Conservation (phyloP, 2,888 invertebrate species). For the Yponomeuta sedellus region DNA sequence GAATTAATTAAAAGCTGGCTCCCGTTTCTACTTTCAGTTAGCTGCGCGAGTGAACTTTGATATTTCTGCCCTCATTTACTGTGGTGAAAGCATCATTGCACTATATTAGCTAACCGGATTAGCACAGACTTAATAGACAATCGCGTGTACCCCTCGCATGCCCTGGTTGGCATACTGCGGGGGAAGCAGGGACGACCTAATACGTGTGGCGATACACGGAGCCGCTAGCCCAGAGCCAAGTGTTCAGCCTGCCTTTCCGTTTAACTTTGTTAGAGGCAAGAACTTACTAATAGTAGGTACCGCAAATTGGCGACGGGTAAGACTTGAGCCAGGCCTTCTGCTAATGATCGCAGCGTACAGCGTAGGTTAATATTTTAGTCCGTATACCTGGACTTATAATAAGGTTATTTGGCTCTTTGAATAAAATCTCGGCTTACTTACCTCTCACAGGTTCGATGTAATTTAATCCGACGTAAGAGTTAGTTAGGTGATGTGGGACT, state of each 20-base stretch:
- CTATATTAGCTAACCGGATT: conserved; percentile 1
- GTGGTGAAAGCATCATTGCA: conserved; percentile 10
- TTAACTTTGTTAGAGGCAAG: conserved; percentile 14
- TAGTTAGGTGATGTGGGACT: neutral
- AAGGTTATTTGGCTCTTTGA: neutral
- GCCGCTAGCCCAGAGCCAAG: conserved; percentile 12
- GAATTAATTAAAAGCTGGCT: conserved; percentile 41
- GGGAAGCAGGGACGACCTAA: neutral
- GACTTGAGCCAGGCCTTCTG: conserved; percentile 11
- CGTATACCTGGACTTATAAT: neutral
- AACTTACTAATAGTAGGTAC: conserved; percentile 19
- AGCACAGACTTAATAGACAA: neutral
- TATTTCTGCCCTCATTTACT: conserved; percentile 20
- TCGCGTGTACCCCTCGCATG: neutral
- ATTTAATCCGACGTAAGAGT: neutral
- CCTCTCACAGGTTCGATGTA: neutral
- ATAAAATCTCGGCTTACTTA: neutral
- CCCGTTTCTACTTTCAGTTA: conserved; percentile 28
- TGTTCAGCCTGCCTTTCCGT: conserved; percentile 19
- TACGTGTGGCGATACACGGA: neutral
- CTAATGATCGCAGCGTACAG: conserved; percentile 1
- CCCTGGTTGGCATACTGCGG: neutral
- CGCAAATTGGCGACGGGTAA: conserved; percentile 19
- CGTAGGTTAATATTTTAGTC: conserved; percentile 18
- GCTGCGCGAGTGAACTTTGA: conserved; percentile 24